Evolutionary conservation across 2,113 vertebrate genomes (phyloP), one percentile per base, ranked within the genome.

Genomic region (Calyptomena viridis): DNA sequence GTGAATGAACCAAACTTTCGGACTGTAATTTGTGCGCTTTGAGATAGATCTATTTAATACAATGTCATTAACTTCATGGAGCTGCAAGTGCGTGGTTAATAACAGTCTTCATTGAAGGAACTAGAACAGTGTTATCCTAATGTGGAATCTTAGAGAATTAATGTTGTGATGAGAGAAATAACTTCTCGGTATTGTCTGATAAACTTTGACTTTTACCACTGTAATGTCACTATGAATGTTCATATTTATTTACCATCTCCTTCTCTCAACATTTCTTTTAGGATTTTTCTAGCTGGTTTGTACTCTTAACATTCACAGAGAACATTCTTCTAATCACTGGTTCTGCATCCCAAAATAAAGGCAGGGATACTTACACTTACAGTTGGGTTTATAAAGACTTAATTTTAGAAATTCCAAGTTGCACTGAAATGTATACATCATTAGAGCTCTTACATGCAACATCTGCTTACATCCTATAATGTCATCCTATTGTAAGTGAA

Each of bases 381-480:
- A 73, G 30, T 55, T 84, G 40, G 23, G 27, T 75, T 90, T 68
- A 75, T 87, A 84, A 93, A 90, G 69, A 49, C 37, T 94, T 86
- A 90, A 93, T 96, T 93, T 90, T 94, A 89, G 93, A 84, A 84
- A 49, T 86, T 62, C 3, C 3, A 93, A 88, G 47, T 77, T 84
- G 47, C 39, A 42, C 63, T 74, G 92, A 91, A 93, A 94, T 94
- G n/a, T n/a, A 81, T 75, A 47, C 56, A 81, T 94, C 64, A 94
- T 88, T 94, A 95, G 44, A 81, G 56, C 85, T 86, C 49, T 94
- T 94, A 87, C n/a, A 71, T 68, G 79, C 52, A 96, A 96, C 95
- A 96, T 95, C 96, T 97, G 96, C 88, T 96, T 94, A 47, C 56
- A 95, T 95, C 80, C 90, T 94, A 68, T 66, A 97, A 96, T 96